Base-by-base conservation (phyloP, 2,888 invertebrate species). In the Scaptomyza reducta region DNA sequence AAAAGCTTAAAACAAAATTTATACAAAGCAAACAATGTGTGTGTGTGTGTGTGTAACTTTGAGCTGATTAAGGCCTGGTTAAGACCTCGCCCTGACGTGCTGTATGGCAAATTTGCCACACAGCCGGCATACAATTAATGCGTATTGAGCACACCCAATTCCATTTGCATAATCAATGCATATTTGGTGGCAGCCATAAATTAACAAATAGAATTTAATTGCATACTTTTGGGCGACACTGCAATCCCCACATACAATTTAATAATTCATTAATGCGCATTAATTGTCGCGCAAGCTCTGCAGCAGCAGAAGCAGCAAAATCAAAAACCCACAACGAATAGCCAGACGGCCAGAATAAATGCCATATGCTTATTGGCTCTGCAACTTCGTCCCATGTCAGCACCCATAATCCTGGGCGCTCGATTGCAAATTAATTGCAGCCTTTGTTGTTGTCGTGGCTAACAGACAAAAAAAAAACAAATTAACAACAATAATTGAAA, bases 141-240 rank as follows among this genome's bases (percentile, higher is more conserved):
- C 51, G 38, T 14, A 16, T 40, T 40, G 40, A 40, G 40, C 40
- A 10, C 16, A 16, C 13, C 67, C 85, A 70, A 75, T 85, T 87
- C 69, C 83, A 87, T 82, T 87, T 86, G 82, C 84, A 87, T 86
- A 82, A 82, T 82, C 82, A 79, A 87, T 86, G 88, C 74, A 82
- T 85, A 82, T 88, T 71, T 77, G 78, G 79, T 68, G 72, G 80
- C 63, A 60, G 62, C 68, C 70, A 88, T 88, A 87, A 84, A 84
- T 84, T 88, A 84, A 88, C 83, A 84, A 84, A 84, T 84, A 84
- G 88, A 86, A 87, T 87, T 87, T 87, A 84, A 84, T 88, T 88
- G 87, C 86, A 86, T 87, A 89, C 87, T 87, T 88, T 81, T 63
- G 64, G 65, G 63, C 67, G 68, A 18, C 53, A 22, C 53, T 27